These are phyloP conservation scores for Syngnathus typhle DNA, from an alignment of 2,113 vertebrate genomes.

Conservation along the genomic window DNA sequence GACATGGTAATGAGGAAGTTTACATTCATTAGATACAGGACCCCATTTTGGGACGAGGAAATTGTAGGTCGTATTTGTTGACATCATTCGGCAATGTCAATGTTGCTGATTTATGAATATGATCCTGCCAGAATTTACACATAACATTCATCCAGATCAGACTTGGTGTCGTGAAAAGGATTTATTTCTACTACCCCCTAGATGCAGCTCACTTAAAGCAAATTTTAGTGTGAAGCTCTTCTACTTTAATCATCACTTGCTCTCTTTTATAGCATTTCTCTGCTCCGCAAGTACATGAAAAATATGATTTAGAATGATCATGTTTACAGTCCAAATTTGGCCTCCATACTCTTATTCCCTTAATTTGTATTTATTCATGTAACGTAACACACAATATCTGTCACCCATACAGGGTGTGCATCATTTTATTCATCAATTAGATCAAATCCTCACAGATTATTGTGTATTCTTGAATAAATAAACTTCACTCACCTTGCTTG, in stretches of 20 bases:
- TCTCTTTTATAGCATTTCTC: slow-evolving; percentile 16
- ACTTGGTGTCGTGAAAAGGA: slow-evolving; percentile 6
- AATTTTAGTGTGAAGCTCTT: slow-evolving; percentile 16
- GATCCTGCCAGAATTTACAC: slow-evolving; percentile 17
- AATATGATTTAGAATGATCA: neutral
- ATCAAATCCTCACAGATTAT: too few relatives aligned
- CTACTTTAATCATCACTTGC: slow-evolving; percentile 20
- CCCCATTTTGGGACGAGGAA: slow-evolving; percentile 12
- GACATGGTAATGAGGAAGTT: slow-evolving; percentile 24
- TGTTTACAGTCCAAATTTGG: neutral
- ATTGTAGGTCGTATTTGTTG: slow-evolving; percentile 31
- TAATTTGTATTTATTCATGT: neutral
- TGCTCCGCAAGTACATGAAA: slow-evolving; percentile 17
- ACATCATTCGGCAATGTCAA: slow-evolving; percentile 16
- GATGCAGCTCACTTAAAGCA: slow-evolving; percentile 10
- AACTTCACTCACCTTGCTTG: too few relatives aligned
- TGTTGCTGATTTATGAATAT: slow-evolving; percentile 19
- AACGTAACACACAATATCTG: neutral
- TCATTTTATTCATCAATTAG: too few relatives aligned
- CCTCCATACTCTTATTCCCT: neutral
- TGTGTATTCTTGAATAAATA: too few relatives aligned
- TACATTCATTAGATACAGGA: slow-evolving; percentile 22
- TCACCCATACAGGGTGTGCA: neutral
- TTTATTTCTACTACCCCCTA: slow-evolving; percentile 16
- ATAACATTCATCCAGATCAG: slow-evolving; percentile 26